Evolutionary conservation across 2,113 vertebrate genomes (phyloP).

Genomic region (Crotalus viridis): DNA sequence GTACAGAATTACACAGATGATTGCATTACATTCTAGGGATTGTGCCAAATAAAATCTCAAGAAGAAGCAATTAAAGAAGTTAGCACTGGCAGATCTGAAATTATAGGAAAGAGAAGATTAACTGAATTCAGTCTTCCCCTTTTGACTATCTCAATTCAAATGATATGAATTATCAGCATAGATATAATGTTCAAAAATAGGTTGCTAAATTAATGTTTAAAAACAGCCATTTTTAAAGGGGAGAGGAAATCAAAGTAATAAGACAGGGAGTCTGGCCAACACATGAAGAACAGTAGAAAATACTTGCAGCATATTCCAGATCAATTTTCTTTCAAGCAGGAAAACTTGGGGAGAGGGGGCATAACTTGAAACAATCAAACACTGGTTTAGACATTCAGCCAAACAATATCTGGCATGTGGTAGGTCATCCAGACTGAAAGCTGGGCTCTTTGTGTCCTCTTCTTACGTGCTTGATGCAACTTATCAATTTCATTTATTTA

Average conservation of each 20-base stretch:
- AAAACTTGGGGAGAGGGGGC: not conserved
- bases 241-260: not conserved
- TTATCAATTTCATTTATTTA: not conserved
- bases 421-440: not conserved
- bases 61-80: conserved; percentile 11
- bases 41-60: conserved; percentile 40
- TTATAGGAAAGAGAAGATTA: not conserved
- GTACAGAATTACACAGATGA: not conserved
- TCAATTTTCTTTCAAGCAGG: not conserved
- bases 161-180: not conserved
- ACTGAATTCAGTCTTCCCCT: conserved; percentile 1
- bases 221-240: not conserved
- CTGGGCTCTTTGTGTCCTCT: not conserved
- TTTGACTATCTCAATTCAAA: not conserved
- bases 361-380: not conserved
- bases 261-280: not conserved
- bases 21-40: conserved; percentile 45
- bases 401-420: not conserved
- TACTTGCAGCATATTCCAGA: not conserved
- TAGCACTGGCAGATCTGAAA: not conserved
- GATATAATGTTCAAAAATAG: no score
- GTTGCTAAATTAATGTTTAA: not conserved
- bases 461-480: not conserved
- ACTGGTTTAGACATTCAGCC: not conserved
- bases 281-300: not conserved